These are phyloP conservation scores for Trichopria drosophilae DNA, from an alignment of 2,888 invertebrate genomes.

Conservation along the genomic window DNA sequence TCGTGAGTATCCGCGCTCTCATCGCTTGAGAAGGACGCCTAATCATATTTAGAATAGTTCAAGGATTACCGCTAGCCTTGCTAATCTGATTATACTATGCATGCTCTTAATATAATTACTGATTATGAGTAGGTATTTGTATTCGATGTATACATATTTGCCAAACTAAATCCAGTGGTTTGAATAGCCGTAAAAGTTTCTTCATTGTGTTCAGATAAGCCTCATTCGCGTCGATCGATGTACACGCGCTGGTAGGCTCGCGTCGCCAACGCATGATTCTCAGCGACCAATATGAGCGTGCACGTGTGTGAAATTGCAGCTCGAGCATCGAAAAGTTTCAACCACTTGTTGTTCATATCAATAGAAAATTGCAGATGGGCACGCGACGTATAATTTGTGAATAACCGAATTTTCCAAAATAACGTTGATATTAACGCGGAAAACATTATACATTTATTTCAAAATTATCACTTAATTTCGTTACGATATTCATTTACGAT, in stretches of 20 bases:
- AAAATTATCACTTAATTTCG: too few species aligned
- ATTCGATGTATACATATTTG: conserved; percentile 50
- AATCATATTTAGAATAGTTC: conserved; percentile 60
- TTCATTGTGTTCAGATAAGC: conserved; percentile 44
- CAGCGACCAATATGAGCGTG: too few species aligned
- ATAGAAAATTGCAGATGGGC: too few species aligned
- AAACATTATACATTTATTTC: too few species aligned
- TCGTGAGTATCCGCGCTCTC: conserved; percentile 21
- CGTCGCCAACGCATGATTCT: neutral
- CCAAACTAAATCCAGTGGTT: conserved; percentile 50
- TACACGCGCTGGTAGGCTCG: neutral
- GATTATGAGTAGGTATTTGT: conserved; percentile 56
- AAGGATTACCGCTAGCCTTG: conserved; percentile 57
- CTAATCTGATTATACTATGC: conserved; percentile 59
- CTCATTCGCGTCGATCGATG: too few species aligned
- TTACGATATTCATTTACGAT: too few species aligned
- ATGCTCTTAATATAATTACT: conserved; percentile 60
- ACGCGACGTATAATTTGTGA: too few species aligned
- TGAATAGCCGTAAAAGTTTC: conserved; percentile 53
- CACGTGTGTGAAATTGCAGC: too few species aligned
- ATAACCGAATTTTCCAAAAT: too few species aligned
- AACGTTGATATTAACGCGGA: too few species aligned
- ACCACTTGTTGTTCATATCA: too few species aligned
- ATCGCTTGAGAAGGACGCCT: conserved; percentile 57
- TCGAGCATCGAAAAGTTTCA: too few species aligned